Percentiles rank a stretch among this genome's conserved stretches.
phyloP scores from a whole-genome alignment of 1,140 invertebrate genomes.

The Stenopsyche tienmushanensis region DNA sequence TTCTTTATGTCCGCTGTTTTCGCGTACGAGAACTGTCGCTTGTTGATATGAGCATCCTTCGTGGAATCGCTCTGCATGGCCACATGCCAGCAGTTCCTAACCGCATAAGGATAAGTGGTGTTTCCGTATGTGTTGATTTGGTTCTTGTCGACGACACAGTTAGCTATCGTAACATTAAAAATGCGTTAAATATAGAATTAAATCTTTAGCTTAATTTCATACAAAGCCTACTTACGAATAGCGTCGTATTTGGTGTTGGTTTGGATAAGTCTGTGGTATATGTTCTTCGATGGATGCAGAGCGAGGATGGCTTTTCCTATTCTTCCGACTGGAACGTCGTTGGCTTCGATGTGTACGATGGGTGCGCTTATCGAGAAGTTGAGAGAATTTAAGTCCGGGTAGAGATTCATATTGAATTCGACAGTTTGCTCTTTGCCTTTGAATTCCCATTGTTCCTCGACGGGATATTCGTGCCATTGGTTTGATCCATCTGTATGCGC shows the following conservation, averaged over 20 bases:
- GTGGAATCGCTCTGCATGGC: constrained; percentile 56
- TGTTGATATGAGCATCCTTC: constrained; percentile 3
- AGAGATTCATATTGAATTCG: constrained; percentile 49
- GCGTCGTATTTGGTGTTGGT: constrained; percentile 46
- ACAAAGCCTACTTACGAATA: constrained; percentile 50
- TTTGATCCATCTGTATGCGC: constrained; percentile 46
- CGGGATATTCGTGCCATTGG: constrained; percentile 43
- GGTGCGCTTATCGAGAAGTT: constrained; percentile 52
- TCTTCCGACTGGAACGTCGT: constrained; percentile 48
- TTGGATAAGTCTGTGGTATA: constrained; percentile 47
- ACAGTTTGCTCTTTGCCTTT: constrained; percentile 52
- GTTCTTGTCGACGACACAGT: constrained; percentile 60
- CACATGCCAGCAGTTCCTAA: constrained; percentile 63
- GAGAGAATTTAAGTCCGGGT: constrained; percentile 47
- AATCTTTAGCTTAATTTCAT: too few species aligned
- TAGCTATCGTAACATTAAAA: constrained; percentile 49
- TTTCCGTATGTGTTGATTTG: constrained; percentile 63
- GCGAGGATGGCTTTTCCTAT: constrained; percentile 45
- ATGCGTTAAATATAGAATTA: neutral
- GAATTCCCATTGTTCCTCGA: constrained; percentile 45
- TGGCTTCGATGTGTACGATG: constrained; percentile 46
- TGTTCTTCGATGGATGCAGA: constrained; percentile 50
- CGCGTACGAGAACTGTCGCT: neutral
- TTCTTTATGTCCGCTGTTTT: constrained; percentile 43
- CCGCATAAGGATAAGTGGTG: constrained; percentile 54